Conservation (phyloP, 92 coral and sea anemone species). For the Zoanthus gigantus region DNA sequence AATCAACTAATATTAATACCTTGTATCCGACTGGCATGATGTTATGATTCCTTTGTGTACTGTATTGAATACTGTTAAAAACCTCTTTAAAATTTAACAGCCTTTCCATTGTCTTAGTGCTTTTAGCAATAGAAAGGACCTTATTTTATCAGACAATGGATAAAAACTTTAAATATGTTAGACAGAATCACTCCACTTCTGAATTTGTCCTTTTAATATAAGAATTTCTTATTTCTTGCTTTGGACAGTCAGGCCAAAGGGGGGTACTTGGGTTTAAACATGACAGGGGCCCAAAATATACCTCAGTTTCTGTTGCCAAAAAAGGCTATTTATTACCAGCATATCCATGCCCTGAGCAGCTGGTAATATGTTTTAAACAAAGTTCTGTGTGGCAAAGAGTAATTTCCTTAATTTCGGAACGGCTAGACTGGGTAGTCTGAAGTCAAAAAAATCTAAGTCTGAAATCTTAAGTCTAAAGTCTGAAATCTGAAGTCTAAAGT, state of each 20-base stretch:
- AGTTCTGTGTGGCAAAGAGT: too few species aligned
- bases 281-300: too few species aligned
- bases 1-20: background rate
- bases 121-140: background rate
- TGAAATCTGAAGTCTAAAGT: too few species aligned
- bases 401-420: too few species aligned
- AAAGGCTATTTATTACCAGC: too few species aligned
- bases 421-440: background rate
- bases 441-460: background rate
- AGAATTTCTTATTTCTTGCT: too few species aligned
- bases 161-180: background rate
- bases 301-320: too few species aligned
- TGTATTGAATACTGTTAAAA: background rate
- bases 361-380: too few species aligned
- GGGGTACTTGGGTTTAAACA: too few species aligned
- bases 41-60: background rate
- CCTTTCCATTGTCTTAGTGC: background rate
- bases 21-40: background rate
- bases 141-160: background rate
- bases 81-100: background rate
- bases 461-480: background rate
- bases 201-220: background rate
- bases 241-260: too few species aligned
- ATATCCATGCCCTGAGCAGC: too few species aligned
- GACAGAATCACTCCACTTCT: background rate